Evolutionary conservation across 1,140 invertebrate species (phyloP).

Genomic region (Anastatus disparis): DNA sequence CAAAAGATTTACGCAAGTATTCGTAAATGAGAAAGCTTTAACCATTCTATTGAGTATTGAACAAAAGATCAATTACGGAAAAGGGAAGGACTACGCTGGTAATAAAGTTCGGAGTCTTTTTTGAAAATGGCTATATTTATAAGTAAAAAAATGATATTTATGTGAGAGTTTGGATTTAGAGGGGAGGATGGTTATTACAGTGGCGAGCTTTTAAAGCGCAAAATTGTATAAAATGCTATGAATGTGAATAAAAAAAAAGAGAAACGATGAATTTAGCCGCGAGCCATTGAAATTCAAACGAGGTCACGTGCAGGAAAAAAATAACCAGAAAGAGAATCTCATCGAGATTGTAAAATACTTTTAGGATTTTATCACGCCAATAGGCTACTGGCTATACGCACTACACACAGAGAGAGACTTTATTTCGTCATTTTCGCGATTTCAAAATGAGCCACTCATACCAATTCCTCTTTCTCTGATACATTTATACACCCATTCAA

Average conservation of each 20-base stretch:
- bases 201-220: slow-evolving; percentile 27
- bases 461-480: not conserved
- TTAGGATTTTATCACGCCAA: slow-evolving; percentile 28
- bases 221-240: slow-evolving; percentile 29
- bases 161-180: not conserved
- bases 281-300: slow-evolving; percentile 40
- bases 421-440: slow-evolving; percentile 8
- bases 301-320: not conserved
- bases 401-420: not conserved
- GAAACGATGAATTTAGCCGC: slow-evolving; percentile 30
- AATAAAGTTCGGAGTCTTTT: slow-evolving; percentile 22
- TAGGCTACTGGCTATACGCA: not conserved
- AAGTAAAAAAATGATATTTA: slow-evolving; percentile 21
- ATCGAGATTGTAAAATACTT: slow-evolving; percentile 34
- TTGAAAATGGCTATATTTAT: too few species aligned
- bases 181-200: slow-evolving; percentile 28
- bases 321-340: not conserved
- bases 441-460: not conserved
- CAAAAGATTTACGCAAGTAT: not conserved
- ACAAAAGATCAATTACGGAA: not conserved
- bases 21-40: slow-evolving; percentile 11
- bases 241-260: too few species aligned
- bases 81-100: not conserved
- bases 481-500: too few species aligned
- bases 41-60: slow-evolving; percentile 19